phyloP scores from a whole-genome alignment of 2,888 invertebrate species.

The Meliscaeva auricollis region DNA sequence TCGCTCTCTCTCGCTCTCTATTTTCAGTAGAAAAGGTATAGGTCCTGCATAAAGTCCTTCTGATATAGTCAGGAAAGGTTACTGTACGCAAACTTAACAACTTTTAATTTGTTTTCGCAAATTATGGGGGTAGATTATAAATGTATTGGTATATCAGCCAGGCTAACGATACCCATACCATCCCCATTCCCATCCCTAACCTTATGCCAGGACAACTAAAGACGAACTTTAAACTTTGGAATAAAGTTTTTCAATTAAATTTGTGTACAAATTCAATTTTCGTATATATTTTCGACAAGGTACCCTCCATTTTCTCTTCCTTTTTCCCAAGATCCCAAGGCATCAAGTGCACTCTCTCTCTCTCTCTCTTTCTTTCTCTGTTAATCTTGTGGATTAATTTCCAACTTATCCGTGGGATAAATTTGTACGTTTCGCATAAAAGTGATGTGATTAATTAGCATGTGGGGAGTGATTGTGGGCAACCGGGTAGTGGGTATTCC shows the following conservation, averaged over 20 bases:
- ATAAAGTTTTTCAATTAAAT: conserved; percentile 76
- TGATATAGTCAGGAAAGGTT: conserved; percentile 23
- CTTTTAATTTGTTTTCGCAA: conserved; percentile 74
- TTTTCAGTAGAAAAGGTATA: neutral
- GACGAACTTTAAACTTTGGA: conserved; percentile 69
- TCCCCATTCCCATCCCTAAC: too few relatives aligned
- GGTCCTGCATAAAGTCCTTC: neutral
- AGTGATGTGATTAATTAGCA: conserved; percentile 63
- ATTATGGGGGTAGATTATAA: neutral
- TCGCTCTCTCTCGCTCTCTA: conserved; percentile 35
- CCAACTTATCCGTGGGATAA: conserved; percentile 35
- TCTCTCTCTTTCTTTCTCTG: too few relatives aligned
- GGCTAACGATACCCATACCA: too few relatives aligned
- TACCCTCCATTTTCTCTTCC: neutral
- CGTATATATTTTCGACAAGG: conserved; percentile 51
- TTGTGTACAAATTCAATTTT: conserved; percentile 75
- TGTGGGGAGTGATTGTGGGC: neutral
- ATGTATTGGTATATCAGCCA: too few relatives aligned
- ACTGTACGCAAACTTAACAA: conserved; percentile 69
- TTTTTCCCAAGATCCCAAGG: too few relatives aligned
- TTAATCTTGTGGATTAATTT: conserved; percentile 57
- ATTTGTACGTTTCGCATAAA: conserved; percentile 14
- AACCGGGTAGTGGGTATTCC: neutral
- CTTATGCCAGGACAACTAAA: conserved; percentile 34
- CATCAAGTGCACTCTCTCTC: conserved; percentile 36